Conservation (phyloP, 2,113 vertebrate species). For the Jacana jacana region DNA sequence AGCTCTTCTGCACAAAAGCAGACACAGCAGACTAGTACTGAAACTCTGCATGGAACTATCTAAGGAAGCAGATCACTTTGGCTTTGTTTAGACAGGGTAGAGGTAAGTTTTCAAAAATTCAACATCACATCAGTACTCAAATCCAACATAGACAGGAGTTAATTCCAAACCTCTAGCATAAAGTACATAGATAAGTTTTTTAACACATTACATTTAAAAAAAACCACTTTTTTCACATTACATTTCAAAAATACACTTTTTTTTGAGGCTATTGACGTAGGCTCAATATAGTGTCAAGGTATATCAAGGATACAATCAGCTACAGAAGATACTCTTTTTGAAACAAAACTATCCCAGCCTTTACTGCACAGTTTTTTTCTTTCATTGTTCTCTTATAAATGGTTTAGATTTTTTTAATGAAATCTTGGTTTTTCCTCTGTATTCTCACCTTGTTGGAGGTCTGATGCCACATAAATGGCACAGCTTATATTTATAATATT, state of each 20-base stretch:
- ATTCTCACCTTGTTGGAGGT: not conserved
- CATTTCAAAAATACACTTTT: not conserved
- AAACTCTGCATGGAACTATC: not conserved
- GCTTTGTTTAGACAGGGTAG: not conserved
- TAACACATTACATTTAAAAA: not conserved
- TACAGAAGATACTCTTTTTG: not conserved
- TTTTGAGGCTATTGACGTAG: not conserved
- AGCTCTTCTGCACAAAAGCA: not conserved
- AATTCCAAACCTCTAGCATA: not conserved
- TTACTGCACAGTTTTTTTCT: not conserved
- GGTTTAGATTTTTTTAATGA: not conserved
- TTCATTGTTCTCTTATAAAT: not conserved
- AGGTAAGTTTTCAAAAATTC: not conserved
- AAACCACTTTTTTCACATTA: not conserved
- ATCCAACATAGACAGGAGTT: not conserved
- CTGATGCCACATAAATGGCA: not conserved
- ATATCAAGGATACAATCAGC: not conserved
- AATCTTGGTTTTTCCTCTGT: not conserved
- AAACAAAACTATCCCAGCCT: not conserved
- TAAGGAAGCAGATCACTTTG: not conserved
- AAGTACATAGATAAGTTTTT: not conserved
- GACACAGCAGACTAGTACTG: not conserved
- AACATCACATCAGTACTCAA: not conserved
- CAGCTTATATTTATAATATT: not conserved
- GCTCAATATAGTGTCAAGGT: not conserved